Conservation (phyloP, 2,113 vertebrate species). For the Dasyurus viverrinus region DNA sequence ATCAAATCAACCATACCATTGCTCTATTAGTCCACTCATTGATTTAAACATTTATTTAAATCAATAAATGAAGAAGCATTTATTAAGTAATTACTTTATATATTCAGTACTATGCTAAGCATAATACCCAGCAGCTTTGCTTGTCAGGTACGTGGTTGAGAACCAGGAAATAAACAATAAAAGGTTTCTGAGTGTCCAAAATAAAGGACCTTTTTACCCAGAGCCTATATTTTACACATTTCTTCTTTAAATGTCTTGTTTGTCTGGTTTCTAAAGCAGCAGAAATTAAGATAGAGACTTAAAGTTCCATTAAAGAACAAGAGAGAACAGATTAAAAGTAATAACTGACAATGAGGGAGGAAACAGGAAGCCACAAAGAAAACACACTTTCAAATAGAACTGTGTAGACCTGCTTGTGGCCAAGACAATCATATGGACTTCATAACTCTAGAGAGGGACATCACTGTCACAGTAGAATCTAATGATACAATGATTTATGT, state of each 20-base stretch:
- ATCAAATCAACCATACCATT: background rate
- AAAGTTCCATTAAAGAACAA: background rate
- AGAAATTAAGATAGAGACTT: background rate
- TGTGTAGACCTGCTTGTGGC: background rate
- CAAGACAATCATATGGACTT: background rate
- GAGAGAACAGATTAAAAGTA: background rate
- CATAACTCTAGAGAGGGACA: background rate
- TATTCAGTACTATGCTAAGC: no score
- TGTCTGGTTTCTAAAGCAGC: background rate
- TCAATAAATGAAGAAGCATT: no score
- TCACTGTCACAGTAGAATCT: background rate
- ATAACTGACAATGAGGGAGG: background rate
- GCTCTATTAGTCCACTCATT: background rate
- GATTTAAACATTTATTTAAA: background rate
- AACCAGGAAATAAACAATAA: background rate
- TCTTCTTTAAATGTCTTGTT: background rate
- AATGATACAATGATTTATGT: background rate
- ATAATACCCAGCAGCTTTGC: background rate
- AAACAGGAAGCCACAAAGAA: background rate
- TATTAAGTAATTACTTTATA: no score
- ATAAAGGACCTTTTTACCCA: background rate
- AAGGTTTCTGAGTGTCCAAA: background rate
- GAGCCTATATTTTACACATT: background rate
- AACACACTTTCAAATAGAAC: background rate
- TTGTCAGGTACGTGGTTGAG: background rate